Evolutionary conservation across 2,888 invertebrate genomes (phyloP), one percentile per base, ranked within the genome.

Genomic region (Lobophora halterata): DNA sequence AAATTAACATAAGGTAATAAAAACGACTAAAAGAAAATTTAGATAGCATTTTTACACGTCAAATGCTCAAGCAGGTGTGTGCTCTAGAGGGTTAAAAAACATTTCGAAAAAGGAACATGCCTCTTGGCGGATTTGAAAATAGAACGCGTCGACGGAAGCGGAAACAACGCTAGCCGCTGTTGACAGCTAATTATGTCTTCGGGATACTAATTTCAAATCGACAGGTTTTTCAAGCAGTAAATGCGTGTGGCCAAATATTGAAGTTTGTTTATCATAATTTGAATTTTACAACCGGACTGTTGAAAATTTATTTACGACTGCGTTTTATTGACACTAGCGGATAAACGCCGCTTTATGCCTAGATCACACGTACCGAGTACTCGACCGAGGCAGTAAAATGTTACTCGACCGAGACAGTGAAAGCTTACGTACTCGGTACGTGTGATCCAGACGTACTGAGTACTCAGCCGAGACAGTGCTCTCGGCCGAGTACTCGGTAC

Each of bases 1-100:
- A 79, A 86, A 87, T 87, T 87, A 86, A 83, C 87, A 86, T 86
- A 85, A 76, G 68, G 75, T 71, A 70, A 85, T 86, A 86, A 86
- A 87, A 73, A 74, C n/a, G 67, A 62, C 71, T 77, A 83, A 87
- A 83, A 78, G 81, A 85, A 85, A 79, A 83, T 79, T 85, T 85
- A 79, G 79, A 79, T 71, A 75, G 65, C 75, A 67, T 76, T 77
- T n/a, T 42, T 78, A 79, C 78, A 78, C 71, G 71, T 81, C 79
- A 78, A 78, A 64, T 58, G 49, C n/a, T n/a, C 55, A 51, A 78
- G 79, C 86, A 85, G 86, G 83, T 85, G 83, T n/a, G n/a, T n/a
- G n/a, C n/a, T n/a, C n/a, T n/a, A n/a, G 56, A 58, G 57, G 27
- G 27, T 23, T 38, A 37, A 43, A 54, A 52, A 55, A 52, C 26